Base-by-base conservation (phyloP, 2,888 invertebrate species). In the Heliconius aoede region DNA sequence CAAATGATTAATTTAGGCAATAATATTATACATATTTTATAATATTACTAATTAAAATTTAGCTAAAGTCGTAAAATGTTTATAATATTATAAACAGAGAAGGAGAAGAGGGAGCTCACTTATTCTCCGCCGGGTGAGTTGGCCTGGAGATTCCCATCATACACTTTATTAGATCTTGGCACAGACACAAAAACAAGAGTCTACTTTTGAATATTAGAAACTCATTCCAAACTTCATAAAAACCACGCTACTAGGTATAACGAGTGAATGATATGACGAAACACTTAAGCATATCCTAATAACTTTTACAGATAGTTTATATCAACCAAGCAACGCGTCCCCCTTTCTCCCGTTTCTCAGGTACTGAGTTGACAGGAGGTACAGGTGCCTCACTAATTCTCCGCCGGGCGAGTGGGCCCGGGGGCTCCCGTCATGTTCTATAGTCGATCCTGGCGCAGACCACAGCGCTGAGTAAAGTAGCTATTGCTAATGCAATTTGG, bases 301-400 rank as follows among this genome's bases (percentile, higher is more conserved):
- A 15, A 26, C 15, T 60, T 40, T 15, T 24, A 30, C 28, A 4
- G 1, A 78, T 72, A 65, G 79, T 86, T 93, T 94, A 95, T 85
- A 95, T 95, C 78, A 95, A 91, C 95, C 95, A 96, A 36, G 95
- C 95, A 11, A 95, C 95, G 46, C 95, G 89, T 15, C 95, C 94
- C 40, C 94, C 92, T 80, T 95, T 92, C 74, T 95, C 95, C 72
- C 88, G 85, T 81, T 92, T 85, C 26, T 89, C 88, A 79, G 91
- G 86, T 67, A 90, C 84, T 36, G 88, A 81, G 24, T 86, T 85
- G 67, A 87, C 69, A 78, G 88, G 87, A 85, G 86, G 81, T 26
- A 84, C 86, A 81, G 91, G 87, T 84, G 89, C 88, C 82, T 92
- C 89, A 80, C 92, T 89, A 80, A 93, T 86, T 82, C 92, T 87